A percentile compares a stretch with the other conserved stretches of the same genome.
phyloP scores from a whole-genome alignment of 2,888 invertebrate species.

The Aphidius colemani region DNA sequence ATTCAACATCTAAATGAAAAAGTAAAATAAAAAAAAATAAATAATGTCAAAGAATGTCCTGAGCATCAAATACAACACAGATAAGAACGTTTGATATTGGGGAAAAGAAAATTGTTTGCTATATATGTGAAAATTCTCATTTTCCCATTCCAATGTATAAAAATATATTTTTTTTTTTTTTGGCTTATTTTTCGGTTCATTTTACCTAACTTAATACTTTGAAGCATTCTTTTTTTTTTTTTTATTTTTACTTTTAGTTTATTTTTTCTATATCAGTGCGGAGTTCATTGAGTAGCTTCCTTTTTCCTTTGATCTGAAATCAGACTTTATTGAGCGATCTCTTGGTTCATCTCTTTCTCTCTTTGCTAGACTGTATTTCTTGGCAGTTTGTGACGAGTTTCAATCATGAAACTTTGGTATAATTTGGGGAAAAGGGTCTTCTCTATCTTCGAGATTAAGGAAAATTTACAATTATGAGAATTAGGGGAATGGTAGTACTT shows the following conservation, averaged over 20 bases:
- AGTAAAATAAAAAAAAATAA: constrained; percentile 6
- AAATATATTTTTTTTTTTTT: neutral
- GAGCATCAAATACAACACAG: neutral
- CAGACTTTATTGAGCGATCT: constrained; percentile 45
- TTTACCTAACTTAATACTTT: constrained; percentile 20
- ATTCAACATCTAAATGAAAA: constrained; percentile 19
- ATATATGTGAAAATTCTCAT: constrained; percentile 9
- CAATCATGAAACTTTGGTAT: constrained; percentile 36
- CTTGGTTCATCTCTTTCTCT: constrained; percentile 14
- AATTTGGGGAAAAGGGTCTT: constrained; percentile 5
- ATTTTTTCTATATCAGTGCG: neutral
- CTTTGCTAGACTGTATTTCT: constrained; percentile 32
- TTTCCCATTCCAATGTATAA: neutral
- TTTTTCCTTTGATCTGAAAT: constrained; percentile 47
- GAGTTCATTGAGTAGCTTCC: constrained; percentile 7
- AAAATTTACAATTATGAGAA: constrained; percentile 52
- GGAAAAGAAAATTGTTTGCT: constrained; percentile 21
- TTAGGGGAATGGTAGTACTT: constrained; percentile 21
- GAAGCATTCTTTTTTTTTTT: too few relatives aligned
- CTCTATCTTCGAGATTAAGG: constrained; percentile 43
- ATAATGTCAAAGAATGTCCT: constrained; percentile 15
- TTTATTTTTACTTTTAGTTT: neutral
- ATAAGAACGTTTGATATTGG: neutral
- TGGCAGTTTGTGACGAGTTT: constrained; percentile 36
- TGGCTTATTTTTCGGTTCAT: constrained; percentile 11